Evolutionary conservation across 2,113 vertebrate species (phyloP).

Genomic region (Clinocottus analis): DNA sequence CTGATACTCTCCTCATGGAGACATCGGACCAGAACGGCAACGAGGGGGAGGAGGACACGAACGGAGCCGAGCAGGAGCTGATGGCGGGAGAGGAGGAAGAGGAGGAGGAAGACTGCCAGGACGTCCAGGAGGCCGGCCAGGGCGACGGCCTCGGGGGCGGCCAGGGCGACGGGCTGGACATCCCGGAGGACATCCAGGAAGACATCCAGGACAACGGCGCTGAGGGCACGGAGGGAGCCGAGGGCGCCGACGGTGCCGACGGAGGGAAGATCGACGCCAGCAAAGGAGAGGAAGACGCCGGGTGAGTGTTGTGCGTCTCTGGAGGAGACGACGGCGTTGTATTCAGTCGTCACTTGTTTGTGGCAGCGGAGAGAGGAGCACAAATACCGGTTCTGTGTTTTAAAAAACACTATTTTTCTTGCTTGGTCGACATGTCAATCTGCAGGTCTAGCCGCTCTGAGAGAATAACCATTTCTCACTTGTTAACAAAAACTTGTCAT

Average conservation of each 20-base stretch:
- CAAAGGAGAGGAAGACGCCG: slow-evolving; percentile 93
- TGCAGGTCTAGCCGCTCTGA: no score
- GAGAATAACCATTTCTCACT: no score
- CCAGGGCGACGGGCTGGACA: slow-evolving; percentile 33
- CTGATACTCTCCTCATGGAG: slow-evolving; percentile 78
- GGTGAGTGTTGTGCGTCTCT: slow-evolving; percentile 75
- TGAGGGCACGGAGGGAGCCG: slow-evolving; percentile 28
- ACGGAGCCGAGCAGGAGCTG: slow-evolving; percentile 17
- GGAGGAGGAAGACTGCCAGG: slow-evolving; percentile 8
- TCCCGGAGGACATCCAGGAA: slow-evolving; percentile 29
- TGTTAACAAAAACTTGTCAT: no score
- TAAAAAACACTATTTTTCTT: no score
- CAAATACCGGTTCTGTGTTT: no score
- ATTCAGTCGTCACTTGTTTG: background rate
- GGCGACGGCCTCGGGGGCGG: no score
- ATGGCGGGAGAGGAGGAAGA: slow-evolving; percentile 20
- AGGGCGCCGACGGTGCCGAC: slow-evolving; percentile 35
- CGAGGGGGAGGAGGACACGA: slow-evolving; percentile 60
- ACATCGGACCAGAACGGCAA: slow-evolving; percentile 79
- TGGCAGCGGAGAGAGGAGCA: no score
- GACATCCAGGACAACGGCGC: slow-evolving; percentile 49
- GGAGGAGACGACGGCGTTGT: no score
- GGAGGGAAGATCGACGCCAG: slow-evolving; percentile 92
- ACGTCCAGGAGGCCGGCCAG: background rate
- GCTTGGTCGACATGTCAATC: no score